Conservation (phyloP, 1,140 invertebrate species). For the Drosophila sp. region DNA sequence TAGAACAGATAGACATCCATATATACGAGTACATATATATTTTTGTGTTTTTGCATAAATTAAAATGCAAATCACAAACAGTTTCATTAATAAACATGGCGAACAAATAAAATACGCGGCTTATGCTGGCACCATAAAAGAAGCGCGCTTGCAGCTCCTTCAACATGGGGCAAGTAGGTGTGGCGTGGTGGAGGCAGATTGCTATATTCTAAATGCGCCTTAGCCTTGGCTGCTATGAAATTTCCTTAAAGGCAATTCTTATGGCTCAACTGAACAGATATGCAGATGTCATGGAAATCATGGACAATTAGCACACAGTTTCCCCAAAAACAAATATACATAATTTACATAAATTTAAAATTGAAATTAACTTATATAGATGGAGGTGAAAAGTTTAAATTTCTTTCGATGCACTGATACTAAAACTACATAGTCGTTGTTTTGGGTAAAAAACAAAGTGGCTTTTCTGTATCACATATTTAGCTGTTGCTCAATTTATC, state of each 20-base stretch:
- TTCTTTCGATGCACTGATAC: neutral
- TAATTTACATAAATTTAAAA: conserved; percentile 6
- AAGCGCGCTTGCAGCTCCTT: neutral
- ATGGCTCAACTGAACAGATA: conserved; percentile 37
- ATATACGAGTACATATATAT: conserved; percentile 47
- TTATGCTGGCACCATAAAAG: conserved; percentile 74
- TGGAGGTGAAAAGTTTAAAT: neutral
- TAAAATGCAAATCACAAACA: conserved; percentile 83
- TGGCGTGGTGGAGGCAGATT: conserved; percentile 13
- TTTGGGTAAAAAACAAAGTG: too few relatives aligned
- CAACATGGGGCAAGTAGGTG: neutral
- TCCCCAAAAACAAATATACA: neutral
- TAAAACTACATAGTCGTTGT: neutral
- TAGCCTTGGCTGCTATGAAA: conserved; percentile 40
- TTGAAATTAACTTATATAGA: neutral
- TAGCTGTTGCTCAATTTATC: too few relatives aligned
- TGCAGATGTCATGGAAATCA: conserved; percentile 43
- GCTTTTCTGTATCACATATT: too few relatives aligned
- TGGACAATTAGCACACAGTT: conserved; percentile 49
- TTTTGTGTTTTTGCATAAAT: conserved; percentile 79
- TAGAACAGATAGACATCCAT: conserved; percentile 12
- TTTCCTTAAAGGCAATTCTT: conserved; percentile 64
- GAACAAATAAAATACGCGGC: conserved; percentile 70
- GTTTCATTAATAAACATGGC: conserved; percentile 83
- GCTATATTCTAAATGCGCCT: conserved; percentile 48